A percentile compares a stretch with the other conserved stretches of the same genome.
These are phyloP conservation scores for Dryocosmus kuriphilus DNA, from an alignment of 2,888 invertebrate genomes.

Conservation along the genomic window DNA sequence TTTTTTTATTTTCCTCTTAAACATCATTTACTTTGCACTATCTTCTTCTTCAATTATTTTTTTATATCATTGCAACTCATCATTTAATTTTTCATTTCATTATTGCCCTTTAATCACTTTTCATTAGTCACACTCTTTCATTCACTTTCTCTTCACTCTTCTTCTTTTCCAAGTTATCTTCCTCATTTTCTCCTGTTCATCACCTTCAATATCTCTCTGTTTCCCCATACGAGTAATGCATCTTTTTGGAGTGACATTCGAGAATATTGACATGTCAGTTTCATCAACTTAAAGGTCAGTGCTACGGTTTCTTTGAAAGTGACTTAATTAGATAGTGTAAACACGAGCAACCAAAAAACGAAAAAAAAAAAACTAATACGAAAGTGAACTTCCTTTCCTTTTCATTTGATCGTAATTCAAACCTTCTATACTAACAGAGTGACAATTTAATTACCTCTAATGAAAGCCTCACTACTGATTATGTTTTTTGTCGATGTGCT, in stretches of 20 bases:
- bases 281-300: conserved; percentile 14
- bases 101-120: not conserved
- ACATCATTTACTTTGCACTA: not conserved
- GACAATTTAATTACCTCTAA: not conserved
- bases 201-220: no score
- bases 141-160: not conserved
- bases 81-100: conserved; percentile 33
- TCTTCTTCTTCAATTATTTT: not conserved
- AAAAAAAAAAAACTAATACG: not conserved
- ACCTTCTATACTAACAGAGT: not conserved
- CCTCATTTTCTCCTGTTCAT: not conserved
- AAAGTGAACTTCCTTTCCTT: not conserved
- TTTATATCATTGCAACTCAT: conserved; percentile 13
- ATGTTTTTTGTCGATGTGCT: not conserved
- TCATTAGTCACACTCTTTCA: not conserved
- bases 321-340: conserved; percentile 13
- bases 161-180: not conserved
- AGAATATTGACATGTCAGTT: conserved; percentile 1
- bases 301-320: conserved; percentile 30
- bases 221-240: not conserved
- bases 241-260: not conserved
- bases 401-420: not conserved
- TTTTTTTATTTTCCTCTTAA: conserved; percentile 26
- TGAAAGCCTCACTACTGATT: not conserved
- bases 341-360: not conserved